Conservation (phyloP, 2,797 vertebrate species). For the Tapirus indicus region DNA sequence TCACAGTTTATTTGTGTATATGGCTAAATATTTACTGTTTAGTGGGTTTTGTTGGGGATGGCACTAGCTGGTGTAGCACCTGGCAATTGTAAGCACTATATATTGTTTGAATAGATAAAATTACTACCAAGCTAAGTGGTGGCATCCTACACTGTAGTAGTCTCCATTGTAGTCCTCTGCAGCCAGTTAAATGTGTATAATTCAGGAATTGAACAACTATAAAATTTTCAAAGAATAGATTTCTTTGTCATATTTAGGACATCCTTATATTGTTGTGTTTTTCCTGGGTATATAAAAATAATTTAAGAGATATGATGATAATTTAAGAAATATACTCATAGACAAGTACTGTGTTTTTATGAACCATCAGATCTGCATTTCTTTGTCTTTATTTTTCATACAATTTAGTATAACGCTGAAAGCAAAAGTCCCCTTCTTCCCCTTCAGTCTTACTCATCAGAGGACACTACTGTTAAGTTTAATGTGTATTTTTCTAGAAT, state of each 20-base stretch:
- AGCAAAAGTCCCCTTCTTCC: neutral
- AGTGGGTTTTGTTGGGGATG: neutral
- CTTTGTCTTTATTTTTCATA: constrained; percentile 31
- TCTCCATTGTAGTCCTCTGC: neutral
- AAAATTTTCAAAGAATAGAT: constrained; percentile 8
- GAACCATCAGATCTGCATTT: neutral
- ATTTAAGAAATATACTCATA: constrained; percentile 20
- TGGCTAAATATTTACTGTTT: constrained; percentile 18
- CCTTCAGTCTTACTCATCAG: neutral
- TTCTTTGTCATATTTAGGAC: constrained; percentile 21
- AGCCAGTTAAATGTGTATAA: neutral
- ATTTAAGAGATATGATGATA: constrained; percentile 3
- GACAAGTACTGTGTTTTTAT: constrained; percentile 6
- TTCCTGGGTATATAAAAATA: constrained; percentile 38
- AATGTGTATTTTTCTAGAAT: constrained; percentile 49
- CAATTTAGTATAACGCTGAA: neutral
- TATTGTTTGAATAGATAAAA: neutral
- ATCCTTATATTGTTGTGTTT: constrained; percentile 9
- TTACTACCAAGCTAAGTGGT: neutral
- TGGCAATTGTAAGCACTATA: neutral
- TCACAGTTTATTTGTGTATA: neutral
- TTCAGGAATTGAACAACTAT: neutral
- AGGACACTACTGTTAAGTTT: constrained; percentile 29
- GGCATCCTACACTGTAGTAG: neutral
- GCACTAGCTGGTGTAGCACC: neutral